phyloP scores from a whole-genome alignment of 2,888 invertebrate species.

The Cordilura impudica region DNA sequence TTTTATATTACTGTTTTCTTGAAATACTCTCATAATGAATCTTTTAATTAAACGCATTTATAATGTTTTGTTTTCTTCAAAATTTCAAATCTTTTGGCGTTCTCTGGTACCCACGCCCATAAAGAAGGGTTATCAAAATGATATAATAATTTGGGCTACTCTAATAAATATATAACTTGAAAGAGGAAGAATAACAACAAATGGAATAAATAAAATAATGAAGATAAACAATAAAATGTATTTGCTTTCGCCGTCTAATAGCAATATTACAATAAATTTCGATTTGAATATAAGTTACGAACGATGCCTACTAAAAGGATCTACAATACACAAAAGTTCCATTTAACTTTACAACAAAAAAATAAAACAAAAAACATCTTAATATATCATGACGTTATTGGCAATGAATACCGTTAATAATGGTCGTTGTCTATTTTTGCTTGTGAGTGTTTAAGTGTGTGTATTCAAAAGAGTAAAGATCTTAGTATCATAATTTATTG shows the following conservation, averaged over 20 bases:
- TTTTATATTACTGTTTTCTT: no score
- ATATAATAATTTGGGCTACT: conserved; percentile 1
- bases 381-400: conserved; percentile 12
- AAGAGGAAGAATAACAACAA: background rate
- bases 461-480: conserved; percentile 27
- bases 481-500: conserved; percentile 53
- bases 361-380: conserved; percentile 14
- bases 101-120: no score
- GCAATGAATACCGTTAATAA: conserved; percentile 31
- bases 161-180: conserved; percentile 4
- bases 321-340: background rate
- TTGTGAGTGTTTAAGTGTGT: conserved; percentile 3
- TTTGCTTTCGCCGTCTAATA: background rate
- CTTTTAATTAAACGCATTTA: no score
- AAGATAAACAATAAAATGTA: conserved; percentile 33
- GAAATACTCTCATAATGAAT: no score
- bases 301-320: conserved; percentile 6
- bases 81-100: no score
- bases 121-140: background rate
- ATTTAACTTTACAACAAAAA: no score
- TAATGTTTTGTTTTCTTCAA: no score
- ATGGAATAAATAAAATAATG: conserved; percentile 24
- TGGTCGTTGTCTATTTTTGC: conserved; percentile 13
- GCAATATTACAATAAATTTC: conserved; percentile 47
- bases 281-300: conserved; percentile 33